A percentile compares a stretch with the other conserved stretches of the same genome.
Conservation (phyloP, 64 coral and sea anemone genomes). For the Stylophora pistillata region DNA sequence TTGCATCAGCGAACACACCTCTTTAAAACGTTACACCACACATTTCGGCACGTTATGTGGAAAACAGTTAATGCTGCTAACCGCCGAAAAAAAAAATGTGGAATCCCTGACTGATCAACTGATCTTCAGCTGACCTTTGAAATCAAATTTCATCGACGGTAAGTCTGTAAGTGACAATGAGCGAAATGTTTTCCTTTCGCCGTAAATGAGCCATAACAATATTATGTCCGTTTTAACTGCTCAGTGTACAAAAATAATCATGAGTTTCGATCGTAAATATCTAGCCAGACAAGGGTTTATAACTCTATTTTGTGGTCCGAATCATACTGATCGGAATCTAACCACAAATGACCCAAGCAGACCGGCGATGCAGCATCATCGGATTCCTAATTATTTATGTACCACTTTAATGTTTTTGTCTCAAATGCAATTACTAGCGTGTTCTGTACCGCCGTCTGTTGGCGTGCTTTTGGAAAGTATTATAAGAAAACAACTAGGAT, state of each 20-base stretch:
- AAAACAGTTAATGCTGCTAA: too few species aligned
- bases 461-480: neutral
- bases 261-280: neutral
- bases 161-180: neutral
- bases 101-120: too few species aligned
- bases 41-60: too few species aligned
- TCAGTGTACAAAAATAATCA: neutral
- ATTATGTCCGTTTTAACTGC: too few species aligned
- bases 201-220: neutral
- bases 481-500: too few species aligned
- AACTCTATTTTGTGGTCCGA: neutral
- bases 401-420: neutral
- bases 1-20: neutral
- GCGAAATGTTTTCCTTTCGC: neutral
- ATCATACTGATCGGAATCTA: neutral
- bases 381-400: neutral
- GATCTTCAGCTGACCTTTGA: neutral
- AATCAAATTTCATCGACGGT: neutral
- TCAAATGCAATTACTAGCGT: neutral
- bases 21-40: too few species aligned
- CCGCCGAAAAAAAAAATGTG: too few species aligned
- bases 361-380: neutral
- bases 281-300: neutral
- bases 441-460: neutral
- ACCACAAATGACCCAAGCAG: neutral